Evolutionary conservation across 2,113 vertebrate species (phyloP), one percentile per base, ranked within the genome.

Genomic region (Phalacrocorax pelagicus): DNA sequence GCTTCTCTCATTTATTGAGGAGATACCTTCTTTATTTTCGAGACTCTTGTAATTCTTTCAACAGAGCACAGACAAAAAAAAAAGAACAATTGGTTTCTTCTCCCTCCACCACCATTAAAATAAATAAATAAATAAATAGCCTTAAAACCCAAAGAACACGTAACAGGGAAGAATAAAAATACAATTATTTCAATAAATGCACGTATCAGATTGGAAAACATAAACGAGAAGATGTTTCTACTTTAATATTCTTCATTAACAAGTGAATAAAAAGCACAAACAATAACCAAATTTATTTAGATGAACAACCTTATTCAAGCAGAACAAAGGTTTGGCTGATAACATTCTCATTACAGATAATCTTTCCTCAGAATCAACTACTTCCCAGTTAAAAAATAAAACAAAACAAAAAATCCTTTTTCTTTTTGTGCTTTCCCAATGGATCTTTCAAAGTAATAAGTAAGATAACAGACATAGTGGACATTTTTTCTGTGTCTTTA

Each of bases 401-500:
- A 23, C 5, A 74, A 82, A 87, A 23, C 4, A 71, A 82, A 92
- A 88, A 82, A 24, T 12, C 9, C 4, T 66, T 78, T 78, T 71
- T 17, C 38, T 91, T 92, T 90, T 69, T 88, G 26, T 67, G 34
- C 47, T 86, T 84, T 88, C 66, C 81, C 94, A 92, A 85, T 46
- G 18, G 19, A 72, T 61, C 46, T 36, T 92, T 74, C 82, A 70
- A 90, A 83, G 29, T 51, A 86, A 59, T 32, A 9, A 78, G 15
- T 81, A 74, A 95, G 75, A 77, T 74, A 92, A 78, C 34, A 91
- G 73, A 78, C 36, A 66, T 1, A 73, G 67, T 23, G n/a, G 52
- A 88, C 49, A 61, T 88, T 77, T 94, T 81, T 91, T n/a, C 44
- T 92, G 20, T 1, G 2, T 88, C 70, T 95, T 75, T 69, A 90